Conservation (phyloP, 2,888 invertebrate species). For the Eustalomyia histrio region DNA sequence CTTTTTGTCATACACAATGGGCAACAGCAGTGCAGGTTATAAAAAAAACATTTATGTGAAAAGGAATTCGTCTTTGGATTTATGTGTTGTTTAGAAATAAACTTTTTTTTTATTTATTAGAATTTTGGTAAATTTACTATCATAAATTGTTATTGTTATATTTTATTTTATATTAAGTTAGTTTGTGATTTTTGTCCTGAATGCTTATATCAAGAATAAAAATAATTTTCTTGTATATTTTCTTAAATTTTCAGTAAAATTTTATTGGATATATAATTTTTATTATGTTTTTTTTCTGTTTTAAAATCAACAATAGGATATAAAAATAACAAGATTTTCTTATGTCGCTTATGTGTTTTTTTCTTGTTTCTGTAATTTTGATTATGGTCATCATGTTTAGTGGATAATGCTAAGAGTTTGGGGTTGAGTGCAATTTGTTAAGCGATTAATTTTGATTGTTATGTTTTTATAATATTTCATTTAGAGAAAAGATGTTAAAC, state of each 20-base stretch:
- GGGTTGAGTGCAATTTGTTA: slow-evolving; percentile 24
- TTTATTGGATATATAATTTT: slow-evolving; percentile 4
- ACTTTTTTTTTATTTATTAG: slow-evolving; percentile 22
- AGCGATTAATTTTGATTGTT: slow-evolving; percentile 23
- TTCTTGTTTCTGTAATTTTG: neutral
- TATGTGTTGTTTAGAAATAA: too few species aligned
- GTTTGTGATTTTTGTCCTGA: neutral
- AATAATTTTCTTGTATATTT: neutral
- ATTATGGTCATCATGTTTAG: neutral
- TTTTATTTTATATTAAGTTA: slow-evolving; percentile 16
- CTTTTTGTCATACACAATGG: neutral
- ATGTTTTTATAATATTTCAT: too few species aligned
- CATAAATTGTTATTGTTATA: slow-evolving; percentile 30
- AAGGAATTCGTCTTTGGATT: too few species aligned
- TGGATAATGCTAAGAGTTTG: neutral
- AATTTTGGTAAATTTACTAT: slow-evolving; percentile 28
- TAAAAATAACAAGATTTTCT: neutral
- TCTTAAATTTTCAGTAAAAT: neutral
- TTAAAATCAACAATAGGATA: neutral
- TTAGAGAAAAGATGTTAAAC: too few species aligned
- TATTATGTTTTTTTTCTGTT: slow-evolving; percentile 4
- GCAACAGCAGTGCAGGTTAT: neutral
- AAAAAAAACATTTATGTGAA: neutral
- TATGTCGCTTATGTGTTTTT: slow-evolving; percentile 4
- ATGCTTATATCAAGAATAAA: neutral